Evolutionary conservation across 2,113 vertebrate genomes (phyloP), one percentile per base, ranked within the genome.

Genomic region (Anas platyrhynchos): DNA sequence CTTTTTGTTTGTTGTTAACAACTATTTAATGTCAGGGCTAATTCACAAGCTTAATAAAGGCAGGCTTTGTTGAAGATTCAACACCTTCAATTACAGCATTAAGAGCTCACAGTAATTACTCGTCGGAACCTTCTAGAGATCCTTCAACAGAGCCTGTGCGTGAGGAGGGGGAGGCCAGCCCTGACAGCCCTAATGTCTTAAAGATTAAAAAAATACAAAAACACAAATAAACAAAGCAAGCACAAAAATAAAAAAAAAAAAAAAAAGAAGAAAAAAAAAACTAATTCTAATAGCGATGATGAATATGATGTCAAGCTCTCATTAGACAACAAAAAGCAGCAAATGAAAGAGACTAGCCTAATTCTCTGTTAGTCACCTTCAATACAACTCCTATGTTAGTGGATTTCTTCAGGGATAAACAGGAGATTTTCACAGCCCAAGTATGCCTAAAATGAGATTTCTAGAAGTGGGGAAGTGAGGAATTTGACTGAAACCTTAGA

Each of bases 61-160:
- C 34, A 83, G 44, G 29, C 81, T 95, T 92, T 91, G 81, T 94
- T 92, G 74, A 89, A 89, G 78, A 92, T 94, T 94, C 91, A 94
- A 50, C 84, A 95, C 81, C 86, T 95, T 92, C 87, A 94, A 85
- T 92, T 94, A 87, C 0, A 0, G 52, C 29, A 80, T 95, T 94
- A 95, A 41, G 34, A 75, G 67, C 16, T 68, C 68, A 65, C 16
- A 68, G 41, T 72, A 94, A 94, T 86, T 93, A 56, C 21, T 81
- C 69, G 43, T 93, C 54, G 81, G 50, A 34, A 81, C 56, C 32
- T 93, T 94, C 52, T 12, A 56, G 80, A 90, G 54, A 72, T 91
- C 76, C 85, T 94, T 96, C 76, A 91, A 54, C 26, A 72, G 91
- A 75, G 9, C n/a, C 16, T 31, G 20, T 59, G 31, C 31, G 26